Percentiles rank a stretch among this genome's conserved stretches.
phyloP scores from a whole-genome alignment of 2,888 invertebrate species.

The Caenorhabditis sp. region DNA sequence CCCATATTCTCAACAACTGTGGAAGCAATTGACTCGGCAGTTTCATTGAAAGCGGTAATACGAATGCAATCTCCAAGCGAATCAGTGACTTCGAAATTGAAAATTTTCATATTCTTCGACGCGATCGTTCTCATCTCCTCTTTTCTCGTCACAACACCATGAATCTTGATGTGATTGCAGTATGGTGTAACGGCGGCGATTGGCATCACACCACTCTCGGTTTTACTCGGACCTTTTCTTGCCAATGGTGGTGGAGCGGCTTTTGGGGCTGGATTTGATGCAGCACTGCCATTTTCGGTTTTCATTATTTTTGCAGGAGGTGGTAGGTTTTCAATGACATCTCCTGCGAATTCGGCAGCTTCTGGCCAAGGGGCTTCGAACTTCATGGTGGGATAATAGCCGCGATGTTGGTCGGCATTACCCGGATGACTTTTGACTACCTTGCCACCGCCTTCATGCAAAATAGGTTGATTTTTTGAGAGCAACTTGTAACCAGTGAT shows the following conservation, averaged over 20 bases:
- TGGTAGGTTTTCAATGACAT: slow-evolving; percentile 16
- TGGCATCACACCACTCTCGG: slow-evolving; percentile 29
- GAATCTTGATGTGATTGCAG: slow-evolving; percentile 45
- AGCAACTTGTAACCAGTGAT: slow-evolving; percentile 42
- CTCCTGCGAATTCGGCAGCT: neutral
- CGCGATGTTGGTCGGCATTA: slow-evolving; percentile 14
- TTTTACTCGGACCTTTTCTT: slow-evolving; percentile 13
- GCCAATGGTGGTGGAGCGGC: slow-evolving; percentile 30
- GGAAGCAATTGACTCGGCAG: slow-evolving; percentile 46
- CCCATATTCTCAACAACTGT: slow-evolving; percentile 72
- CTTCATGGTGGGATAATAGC: slow-evolving; percentile 11
- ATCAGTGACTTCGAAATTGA: slow-evolving; percentile 64
- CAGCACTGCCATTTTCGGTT: slow-evolving; percentile 15
- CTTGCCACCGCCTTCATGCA: neutral
- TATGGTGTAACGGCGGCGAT: slow-evolving; percentile 50
- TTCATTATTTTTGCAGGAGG: slow-evolving; percentile 33
- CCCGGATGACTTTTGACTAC: slow-evolving; percentile 22
- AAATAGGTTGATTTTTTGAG: slow-evolving; percentile 16
- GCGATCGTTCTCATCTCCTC: slow-evolving; percentile 50
- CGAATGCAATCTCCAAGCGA: slow-evolving; percentile 48
- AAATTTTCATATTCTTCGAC: slow-evolving; percentile 46
- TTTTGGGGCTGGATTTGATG: slow-evolving; percentile 12
- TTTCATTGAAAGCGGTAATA: slow-evolving; percentile 59
- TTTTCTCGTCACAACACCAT: slow-evolving; percentile 54
- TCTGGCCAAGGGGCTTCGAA: neutral